phyloP scores from a whole-genome alignment of 2,888 invertebrate genomes.

The Lathronympha strigana region DNA sequence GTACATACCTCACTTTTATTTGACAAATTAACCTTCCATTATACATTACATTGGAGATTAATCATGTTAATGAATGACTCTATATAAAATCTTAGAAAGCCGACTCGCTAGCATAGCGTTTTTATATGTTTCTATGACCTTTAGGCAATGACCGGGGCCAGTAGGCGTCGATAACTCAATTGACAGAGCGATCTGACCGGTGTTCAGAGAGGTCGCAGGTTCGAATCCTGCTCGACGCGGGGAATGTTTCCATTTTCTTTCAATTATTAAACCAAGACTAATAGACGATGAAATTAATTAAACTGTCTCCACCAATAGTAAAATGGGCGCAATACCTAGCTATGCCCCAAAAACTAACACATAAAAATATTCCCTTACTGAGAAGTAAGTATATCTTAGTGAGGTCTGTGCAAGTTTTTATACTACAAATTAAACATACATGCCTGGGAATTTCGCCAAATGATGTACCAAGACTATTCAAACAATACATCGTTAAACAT shows the following conservation, averaged over 20 bases:
- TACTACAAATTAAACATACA: background rate
- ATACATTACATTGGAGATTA: background rate
- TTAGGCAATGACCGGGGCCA: slow-evolving; percentile 18
- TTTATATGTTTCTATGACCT: slow-evolving; percentile 31
- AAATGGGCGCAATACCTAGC: no score
- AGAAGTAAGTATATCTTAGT: no score
- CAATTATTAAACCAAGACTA: no score
- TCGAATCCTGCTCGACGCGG: no score
- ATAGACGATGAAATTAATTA: no score
- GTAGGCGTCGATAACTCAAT: background rate
- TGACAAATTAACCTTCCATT: background rate
- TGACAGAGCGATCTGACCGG: no score
- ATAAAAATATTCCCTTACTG: no score
- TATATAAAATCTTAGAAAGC: background rate
- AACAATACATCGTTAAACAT: slow-evolving; percentile 30
- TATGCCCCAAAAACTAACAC: no score
- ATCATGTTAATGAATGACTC: background rate
- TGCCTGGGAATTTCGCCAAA: slow-evolving; percentile 18
- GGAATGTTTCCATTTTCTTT: no score
- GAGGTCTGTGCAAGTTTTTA: background rate
- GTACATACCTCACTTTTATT: no score
- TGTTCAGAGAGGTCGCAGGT: no score
- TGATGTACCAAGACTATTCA: slow-evolving; percentile 16
- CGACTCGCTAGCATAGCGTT: background rate
- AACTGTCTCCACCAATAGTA: no score